A percentile compares a stretch with the other conserved stretches of the same genome.
Evolutionary conservation across 2,113 vertebrate genomes (phyloP).

Genomic region (Glaucidium brasilianum): DNA sequence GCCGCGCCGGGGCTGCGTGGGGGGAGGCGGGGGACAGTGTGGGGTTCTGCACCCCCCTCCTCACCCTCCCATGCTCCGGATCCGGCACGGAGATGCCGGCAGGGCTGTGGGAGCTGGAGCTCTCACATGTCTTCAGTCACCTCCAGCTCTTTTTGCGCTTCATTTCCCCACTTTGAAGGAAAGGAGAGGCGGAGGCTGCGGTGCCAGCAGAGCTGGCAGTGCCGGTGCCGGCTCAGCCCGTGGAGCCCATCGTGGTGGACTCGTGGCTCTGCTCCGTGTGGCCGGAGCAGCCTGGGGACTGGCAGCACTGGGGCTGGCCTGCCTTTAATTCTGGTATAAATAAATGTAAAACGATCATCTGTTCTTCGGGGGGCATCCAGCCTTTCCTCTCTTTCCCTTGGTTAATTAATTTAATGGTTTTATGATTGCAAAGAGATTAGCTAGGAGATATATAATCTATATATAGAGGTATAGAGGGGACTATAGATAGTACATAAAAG

Average conservation of each 20-base stretch:
- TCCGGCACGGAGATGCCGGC: rapidly evolving
- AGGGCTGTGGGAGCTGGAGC: background rate
- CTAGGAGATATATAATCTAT: conserved; percentile 33
- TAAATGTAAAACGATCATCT: background rate
- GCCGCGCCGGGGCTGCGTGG: background rate
- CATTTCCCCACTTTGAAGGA: background rate
- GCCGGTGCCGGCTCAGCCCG: rapidly evolving
- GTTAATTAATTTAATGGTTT: conserved; percentile 70
- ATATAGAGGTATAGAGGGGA: conserved; percentile 26
- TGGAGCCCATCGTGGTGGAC: background rate
- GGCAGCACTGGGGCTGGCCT: background rate
- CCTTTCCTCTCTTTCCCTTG: conserved; percentile 8
- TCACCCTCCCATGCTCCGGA: rapidly evolving
- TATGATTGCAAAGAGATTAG: conserved; percentile 62
- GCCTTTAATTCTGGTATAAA: background rate
- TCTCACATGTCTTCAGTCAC: background rate
- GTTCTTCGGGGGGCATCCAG: background rate
- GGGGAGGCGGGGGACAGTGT: rapidly evolving
- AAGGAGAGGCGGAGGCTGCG: rapidly evolving
- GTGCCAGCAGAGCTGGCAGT: rapidly evolving
- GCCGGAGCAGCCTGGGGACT: background rate
- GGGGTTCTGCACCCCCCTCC: background rate
- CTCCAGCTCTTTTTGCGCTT: background rate
- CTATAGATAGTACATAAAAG: conserved; percentile 28
- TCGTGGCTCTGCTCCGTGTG: background rate